Evolutionary conservation across 1,140 invertebrate species (phyloP), one percentile per base, ranked within the genome.

Genomic region (Sminthurides bifidus): DNA sequence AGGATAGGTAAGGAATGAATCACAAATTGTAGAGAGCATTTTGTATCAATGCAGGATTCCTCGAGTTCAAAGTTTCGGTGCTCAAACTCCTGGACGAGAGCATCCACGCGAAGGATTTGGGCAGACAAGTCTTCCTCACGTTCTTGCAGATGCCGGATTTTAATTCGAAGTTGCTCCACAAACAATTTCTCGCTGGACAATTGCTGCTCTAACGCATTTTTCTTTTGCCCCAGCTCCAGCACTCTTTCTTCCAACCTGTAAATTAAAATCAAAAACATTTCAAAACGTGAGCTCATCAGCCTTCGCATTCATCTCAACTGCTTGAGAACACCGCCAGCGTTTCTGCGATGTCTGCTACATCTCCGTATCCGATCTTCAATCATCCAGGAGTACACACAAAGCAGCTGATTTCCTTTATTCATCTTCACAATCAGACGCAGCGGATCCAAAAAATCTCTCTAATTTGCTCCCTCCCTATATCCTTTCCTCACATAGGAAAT

Each of bases 1-100:
- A 85, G 66, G 0, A 79, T 76, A 0, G 83, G 82, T 54, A 84
- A 72, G 0, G 78, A 76, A 45, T 73, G 75, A 58, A 83, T 76
- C 37, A 84, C 67, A 51, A 78, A 74, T 51, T 81, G 74, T 23
- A 83, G 56, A 35, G 80, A 74, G 19, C 75, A 70, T 35, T 74
- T 72, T 19, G 81, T 66, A 58, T 80, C 77, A 27, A 73, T 76
- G 65, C 82, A 76, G 21, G 73, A 70, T 52, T 74, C 68, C 62
- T 77, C 75, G 37, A 82, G 63, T 56, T 77, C 72, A 23, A 73
- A 73, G 56, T 79, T 76, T 27, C 72, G 73, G 37, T 75, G 73
- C 65, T 84, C 81, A 4, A 77, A 77, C 43, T 74, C 74, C 44
- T 66, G 65, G 10, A 64, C 51, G 4, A 67, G 37, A 33, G 40